Base-by-base conservation (phyloP, 2,113 vertebrate species). In the Odontesthes bonariensis region DNA sequence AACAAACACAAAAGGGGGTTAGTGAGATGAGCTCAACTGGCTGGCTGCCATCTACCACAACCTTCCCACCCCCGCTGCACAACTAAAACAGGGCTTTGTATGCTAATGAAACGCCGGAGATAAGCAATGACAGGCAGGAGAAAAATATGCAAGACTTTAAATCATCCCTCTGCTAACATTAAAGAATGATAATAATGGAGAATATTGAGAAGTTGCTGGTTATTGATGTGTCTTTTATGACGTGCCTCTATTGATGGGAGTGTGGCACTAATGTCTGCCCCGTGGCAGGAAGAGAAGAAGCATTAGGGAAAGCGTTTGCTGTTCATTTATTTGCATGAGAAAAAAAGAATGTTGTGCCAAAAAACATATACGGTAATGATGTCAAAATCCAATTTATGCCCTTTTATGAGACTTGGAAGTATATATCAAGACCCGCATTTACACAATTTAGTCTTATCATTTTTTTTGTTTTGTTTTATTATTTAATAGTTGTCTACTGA, bases 181-280 rank as follows among this genome's bases (percentile, higher is more conserved):
- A 91, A 89, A 90, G 88, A 92, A 93, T 91, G 89, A 91, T 91
- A 92, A 94, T 89, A 93, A 90, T 73, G 77, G 85, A 81, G 80
- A 92, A 90, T 73, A 75, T 77, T 10, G 79, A 87, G 89, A 74
- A 20, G 52, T 90, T 83, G 77, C 58, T 52, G 46, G 85, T 91
- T 94, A 92, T 91, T 93, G 91, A 94, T 93, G 91, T 89, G 88
- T 90, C 84, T 92, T 94, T 91, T 90, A 94, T 93, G 92, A 92
- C 84, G 83, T 80, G 84, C 63, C 79, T 85, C 85, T 69, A 81
- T 86, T 76, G 87, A 88, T 89, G 77, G 74, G 87, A 83, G 79
- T 73, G 60, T 69, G 84, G 90, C 85, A 88, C 88, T 94, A 92
- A 94, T 94, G 87, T 88, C 69, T 93, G 86, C 90, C 93, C 92